Conservation (phyloP, 1,140 invertebrate species). For the Lordiphosa mommai region DNA sequence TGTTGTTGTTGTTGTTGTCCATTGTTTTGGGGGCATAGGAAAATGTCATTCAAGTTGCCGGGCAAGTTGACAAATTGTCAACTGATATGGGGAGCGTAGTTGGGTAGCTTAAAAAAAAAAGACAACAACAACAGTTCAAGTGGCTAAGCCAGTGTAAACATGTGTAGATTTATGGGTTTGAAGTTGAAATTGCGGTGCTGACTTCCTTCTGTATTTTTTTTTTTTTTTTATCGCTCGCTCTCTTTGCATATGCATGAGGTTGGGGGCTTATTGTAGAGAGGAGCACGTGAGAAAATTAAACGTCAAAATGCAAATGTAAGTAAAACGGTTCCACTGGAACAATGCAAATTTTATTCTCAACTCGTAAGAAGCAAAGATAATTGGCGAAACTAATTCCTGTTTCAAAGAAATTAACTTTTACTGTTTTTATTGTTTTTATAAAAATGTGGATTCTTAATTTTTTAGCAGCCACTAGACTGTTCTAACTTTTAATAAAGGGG, state of each 20-base stretch:
- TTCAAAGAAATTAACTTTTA: no score
- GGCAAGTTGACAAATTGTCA: conserved; percentile 70
- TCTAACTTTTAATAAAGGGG: no score
- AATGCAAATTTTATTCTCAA: no score
- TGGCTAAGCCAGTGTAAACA: conserved; percentile 62
- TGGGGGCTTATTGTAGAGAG: neutral
- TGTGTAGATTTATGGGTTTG: conserved; percentile 63
- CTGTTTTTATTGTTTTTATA: no score
- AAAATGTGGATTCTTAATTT: no score
- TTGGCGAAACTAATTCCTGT: no score
- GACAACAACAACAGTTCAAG: conserved; percentile 24
- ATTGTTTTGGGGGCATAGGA: conserved; percentile 56
- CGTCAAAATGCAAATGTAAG: no score
- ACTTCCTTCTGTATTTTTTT: conserved; percentile 15
- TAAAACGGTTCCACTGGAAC: no score
- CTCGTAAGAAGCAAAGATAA: no score
- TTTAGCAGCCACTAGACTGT: no score
- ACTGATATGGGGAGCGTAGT: conserved; percentile 54
- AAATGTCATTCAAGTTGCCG: conserved; percentile 73
- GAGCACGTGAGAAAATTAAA: neutral
- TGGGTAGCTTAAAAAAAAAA: conserved; percentile 4
- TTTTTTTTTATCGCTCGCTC: conserved; percentile 9
- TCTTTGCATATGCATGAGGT: conserved; percentile 60
- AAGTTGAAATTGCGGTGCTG: conserved; percentile 26
- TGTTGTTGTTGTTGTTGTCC: conserved; percentile 34